phyloP scores from a whole-genome alignment of 2,888 invertebrate species.

The Himalopsyche anomala region DNA sequence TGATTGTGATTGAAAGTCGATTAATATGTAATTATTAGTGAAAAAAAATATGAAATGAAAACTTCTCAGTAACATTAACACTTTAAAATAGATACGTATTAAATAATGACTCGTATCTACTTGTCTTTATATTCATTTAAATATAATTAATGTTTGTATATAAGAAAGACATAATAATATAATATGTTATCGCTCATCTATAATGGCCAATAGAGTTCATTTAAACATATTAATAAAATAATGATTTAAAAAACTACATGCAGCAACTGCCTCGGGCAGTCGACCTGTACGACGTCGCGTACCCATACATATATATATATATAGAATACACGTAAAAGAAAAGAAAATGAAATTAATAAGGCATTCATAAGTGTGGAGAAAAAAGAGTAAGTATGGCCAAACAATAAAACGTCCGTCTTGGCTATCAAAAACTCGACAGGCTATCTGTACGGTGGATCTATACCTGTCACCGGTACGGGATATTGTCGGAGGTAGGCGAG shows the following conservation, averaged over 20 bases:
- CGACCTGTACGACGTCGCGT: neutral
- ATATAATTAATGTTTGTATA: constrained; percentile 30
- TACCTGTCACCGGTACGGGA: constrained; percentile 53
- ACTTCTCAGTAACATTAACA: too few relatives aligned
- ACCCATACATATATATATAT: neutral
- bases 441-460: constrained; percentile 50
- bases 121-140: neutral
- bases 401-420: constrained; percentile 47
- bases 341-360: constrained; percentile 59
- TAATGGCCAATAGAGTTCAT: constrained; percentile 6
- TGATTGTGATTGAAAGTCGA: too few relatives aligned
- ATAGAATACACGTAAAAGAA: constrained; percentile 42
- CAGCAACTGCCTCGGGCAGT: neutral
- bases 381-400: constrained; percentile 35
- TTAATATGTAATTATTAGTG: too few relatives aligned
- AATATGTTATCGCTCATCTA: neutral
- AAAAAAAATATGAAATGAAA: too few relatives aligned
- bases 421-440: constrained; percentile 49
- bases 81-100: too few relatives aligned
- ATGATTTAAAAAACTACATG: neutral
- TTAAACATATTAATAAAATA: neutral
- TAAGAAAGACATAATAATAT: constrained; percentile 13
- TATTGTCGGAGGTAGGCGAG: constrained; percentile 32
- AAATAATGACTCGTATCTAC: too few relatives aligned
- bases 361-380: constrained; percentile 53